Percentiles rank a stretch among this genome's conserved stretches.
Conservation (phyloP, 35 echinoderm and acorn worm species). For the Anneissia japonica region DNA sequence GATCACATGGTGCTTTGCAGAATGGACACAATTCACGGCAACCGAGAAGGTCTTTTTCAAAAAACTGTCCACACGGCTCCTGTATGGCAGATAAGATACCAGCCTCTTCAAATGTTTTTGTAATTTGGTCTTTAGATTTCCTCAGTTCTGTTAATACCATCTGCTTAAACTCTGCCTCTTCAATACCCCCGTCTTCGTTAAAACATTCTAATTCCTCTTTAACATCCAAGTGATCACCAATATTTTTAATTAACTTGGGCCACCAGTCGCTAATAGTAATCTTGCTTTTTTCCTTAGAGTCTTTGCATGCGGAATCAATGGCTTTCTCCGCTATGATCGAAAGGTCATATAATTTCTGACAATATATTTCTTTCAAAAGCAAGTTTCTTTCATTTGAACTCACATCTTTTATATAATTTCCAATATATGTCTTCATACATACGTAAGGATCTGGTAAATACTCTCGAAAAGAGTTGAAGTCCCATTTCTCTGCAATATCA, state of each 20-base stretch:
- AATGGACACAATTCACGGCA: constrained; percentile 36
- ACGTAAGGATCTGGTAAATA: neutral
- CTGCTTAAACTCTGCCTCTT: too few relatives aligned
- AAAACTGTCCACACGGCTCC: too few relatives aligned
- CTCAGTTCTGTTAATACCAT: too few relatives aligned
- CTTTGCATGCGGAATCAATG: neutral
- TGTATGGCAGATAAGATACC: too few relatives aligned
- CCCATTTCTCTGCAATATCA: neutral
- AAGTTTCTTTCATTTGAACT: neutral
- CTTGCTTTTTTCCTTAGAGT: neutral
- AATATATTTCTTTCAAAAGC: neutral
- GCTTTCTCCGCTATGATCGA: constrained; percentile 1
- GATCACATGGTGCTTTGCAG: constrained; percentile 36
- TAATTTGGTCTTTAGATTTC: too few relatives aligned
- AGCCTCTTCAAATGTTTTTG: too few relatives aligned
- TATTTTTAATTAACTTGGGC: neutral
- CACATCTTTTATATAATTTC: neutral
- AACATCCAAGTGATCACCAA: too few relatives aligned
- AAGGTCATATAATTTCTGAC: constrained; percentile 6
- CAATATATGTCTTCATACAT: neutral
- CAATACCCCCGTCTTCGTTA: too few relatives aligned
- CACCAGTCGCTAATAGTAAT: neutral
- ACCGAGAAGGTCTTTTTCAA: neutral
- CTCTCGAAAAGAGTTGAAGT: neutral
- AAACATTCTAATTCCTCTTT: too few relatives aligned